These are phyloP conservation scores for Harpagoxenus sublaevis DNA, from an alignment of 2,888 invertebrate genomes.

Conservation along the genomic window DNA sequence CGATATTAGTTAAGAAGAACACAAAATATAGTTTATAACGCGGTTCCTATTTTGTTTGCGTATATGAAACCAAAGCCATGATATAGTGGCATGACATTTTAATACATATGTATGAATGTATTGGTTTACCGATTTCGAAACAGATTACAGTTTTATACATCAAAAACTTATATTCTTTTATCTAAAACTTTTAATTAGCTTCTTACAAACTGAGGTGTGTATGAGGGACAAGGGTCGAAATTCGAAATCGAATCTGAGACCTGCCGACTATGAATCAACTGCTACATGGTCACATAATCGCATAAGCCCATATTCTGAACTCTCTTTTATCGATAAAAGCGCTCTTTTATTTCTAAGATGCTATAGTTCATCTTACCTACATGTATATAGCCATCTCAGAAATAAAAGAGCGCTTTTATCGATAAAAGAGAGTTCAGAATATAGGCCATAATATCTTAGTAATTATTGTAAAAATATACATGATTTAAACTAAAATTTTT, in stretches of 20 bases:
- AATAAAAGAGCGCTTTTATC: too few relatives aligned
- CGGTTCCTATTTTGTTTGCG: not conserved
- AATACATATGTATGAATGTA: not conserved
- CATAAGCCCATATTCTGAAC: too few relatives aligned
- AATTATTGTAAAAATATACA: not conserved
- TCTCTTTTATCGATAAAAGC: too few relatives aligned
- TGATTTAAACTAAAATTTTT: not conserved
- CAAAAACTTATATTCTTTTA: not conserved
- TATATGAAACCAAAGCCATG: not conserved
- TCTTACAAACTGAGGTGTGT: not conserved
- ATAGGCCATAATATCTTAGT: not conserved
- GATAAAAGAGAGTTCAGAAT: too few relatives aligned
- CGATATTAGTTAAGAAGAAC: not conserved
- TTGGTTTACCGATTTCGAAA: not conserved
- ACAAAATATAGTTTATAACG: not conserved
- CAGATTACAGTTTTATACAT: not conserved
- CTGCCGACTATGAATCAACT: not conserved
- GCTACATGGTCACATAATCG: too few relatives aligned
- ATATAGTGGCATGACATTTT: slow-evolving; percentile 3
- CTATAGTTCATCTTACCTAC: too few relatives aligned
- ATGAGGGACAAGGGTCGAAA: not conserved
- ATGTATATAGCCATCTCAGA: too few relatives aligned
- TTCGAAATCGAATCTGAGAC: not conserved
- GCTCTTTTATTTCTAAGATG: too few relatives aligned
- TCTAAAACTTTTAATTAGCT: not conserved